These are phyloP conservation scores for Watersipora subatra DNA, from an alignment of 1,140 invertebrate species.

Conservation along the genomic window DNA sequence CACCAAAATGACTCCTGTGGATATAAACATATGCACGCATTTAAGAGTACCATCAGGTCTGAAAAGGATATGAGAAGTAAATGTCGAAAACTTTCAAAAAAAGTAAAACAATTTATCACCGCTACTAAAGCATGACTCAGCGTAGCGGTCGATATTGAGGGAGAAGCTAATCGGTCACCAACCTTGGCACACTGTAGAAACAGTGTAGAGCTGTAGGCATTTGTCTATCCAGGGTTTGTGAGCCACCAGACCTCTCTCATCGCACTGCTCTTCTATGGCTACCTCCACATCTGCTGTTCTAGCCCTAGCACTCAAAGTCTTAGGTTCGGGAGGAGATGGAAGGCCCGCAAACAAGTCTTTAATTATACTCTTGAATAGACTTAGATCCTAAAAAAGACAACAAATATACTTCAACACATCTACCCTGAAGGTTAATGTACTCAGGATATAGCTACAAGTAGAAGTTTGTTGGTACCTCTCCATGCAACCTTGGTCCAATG, in stretches of 20 bases:
- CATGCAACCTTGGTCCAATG: conserved; percentile 28
- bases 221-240: conserved; percentile 35
- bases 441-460: too few relatives aligned
- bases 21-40: too few relatives aligned
- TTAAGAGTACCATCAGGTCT: background rate
- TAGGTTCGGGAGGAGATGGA: conserved; percentile 21
- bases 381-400: conserved; percentile 18
- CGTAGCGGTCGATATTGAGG: too few relatives aligned
- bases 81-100: too few relatives aligned
- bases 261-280: conserved; percentile 25
- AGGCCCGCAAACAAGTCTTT: conserved; percentile 32
- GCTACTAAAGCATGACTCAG: too few relatives aligned
- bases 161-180: too few relatives aligned
- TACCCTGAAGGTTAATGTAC: too few relatives aligned
- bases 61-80: too few relatives aligned
- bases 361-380: conserved; percentile 29
- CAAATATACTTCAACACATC: background rate
- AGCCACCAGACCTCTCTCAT: conserved; percentile 24
- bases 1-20: conserved; percentile 33
- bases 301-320: conserved; percentile 11
- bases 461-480: too few relatives aligned
- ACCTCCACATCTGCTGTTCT: conserved; percentile 21
- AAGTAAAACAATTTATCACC: too few relatives aligned
- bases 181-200: conserved; percentile 33
- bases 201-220: conserved; percentile 30